These are phyloP conservation scores for Cotesia congregata DNA, from an alignment of 2,888 invertebrate genomes.

Conservation along the genomic window DNA sequence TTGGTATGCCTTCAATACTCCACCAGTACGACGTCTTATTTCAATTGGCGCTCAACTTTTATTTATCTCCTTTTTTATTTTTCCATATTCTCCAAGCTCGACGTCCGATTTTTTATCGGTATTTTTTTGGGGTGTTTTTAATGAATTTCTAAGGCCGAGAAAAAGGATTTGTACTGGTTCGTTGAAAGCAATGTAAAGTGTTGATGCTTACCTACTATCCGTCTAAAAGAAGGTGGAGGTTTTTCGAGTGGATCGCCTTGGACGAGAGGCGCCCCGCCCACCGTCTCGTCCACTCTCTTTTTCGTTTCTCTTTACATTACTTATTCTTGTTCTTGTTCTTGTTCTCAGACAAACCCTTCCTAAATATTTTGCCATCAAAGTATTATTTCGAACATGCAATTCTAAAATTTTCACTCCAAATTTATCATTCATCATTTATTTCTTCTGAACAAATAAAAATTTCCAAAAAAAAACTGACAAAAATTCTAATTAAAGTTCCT, in stretches of 20 bases:
- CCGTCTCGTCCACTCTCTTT: conserved; percentile 65
- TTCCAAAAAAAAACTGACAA: too few relatives aligned
- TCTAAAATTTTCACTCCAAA: too few relatives aligned
- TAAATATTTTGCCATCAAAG: too few relatives aligned
- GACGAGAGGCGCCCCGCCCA: conserved; percentile 69
- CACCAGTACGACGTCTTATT: conserved; percentile 54
- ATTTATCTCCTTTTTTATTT: background rate
- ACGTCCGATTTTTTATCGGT: background rate
- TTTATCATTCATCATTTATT: too few relatives aligned
- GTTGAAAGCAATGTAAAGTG: conserved; percentile 62
- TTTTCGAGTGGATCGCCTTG: conserved; percentile 70
- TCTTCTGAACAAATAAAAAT: too few relatives aligned
- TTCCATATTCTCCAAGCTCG: background rate
- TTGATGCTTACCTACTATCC: conserved; percentile 55
- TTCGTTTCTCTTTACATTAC: conserved; percentile 29
- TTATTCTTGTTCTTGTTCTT: conserved; percentile 31
- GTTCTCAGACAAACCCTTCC: background rate
- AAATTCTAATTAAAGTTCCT: too few relatives aligned
- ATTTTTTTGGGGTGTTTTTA: background rate
- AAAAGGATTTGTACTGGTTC: conserved; percentile 48
- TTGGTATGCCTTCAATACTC: conserved; percentile 45
- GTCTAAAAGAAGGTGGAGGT: conserved; percentile 58
- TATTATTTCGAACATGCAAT: too few relatives aligned
- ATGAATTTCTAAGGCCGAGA: conserved; percentile 10
- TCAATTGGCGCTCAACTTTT: conserved; percentile 7